These are phyloP conservation scores for Muricea muricata DNA, from an alignment of 92 coral and sea anemone genomes.

Conservation along the genomic window DNA sequence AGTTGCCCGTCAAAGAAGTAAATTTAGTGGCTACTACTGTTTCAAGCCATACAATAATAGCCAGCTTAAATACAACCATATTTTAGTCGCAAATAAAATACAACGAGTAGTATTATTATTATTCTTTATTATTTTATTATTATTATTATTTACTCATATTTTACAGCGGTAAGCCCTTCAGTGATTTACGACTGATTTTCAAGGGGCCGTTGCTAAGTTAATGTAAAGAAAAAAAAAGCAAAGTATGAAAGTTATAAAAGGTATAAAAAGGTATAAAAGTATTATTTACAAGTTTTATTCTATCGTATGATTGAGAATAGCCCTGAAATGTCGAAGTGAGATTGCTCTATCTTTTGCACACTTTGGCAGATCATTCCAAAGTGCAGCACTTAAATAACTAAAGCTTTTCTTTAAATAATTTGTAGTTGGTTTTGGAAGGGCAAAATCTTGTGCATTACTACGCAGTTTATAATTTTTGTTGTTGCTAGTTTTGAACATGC, in stretches of 20 bases:
- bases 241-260: not conserved
- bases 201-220: not conserved
- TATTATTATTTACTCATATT: constrained; percentile 1
- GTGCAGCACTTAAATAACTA: not conserved
- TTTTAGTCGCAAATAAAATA: no score
- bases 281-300: not conserved
- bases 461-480: not conserved
- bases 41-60: no score
- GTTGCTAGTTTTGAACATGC: not conserved
- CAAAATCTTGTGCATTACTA: not conserved
- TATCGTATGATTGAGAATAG: not conserved
- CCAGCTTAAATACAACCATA: no score
- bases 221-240: no score
- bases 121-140: not conserved
- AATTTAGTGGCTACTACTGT: no score
- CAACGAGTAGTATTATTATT: no score
- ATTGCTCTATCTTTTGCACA: not conserved
- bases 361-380: no score
- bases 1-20: no score
- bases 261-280: no score
- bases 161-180: not conserved
- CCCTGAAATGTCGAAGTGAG: not conserved
- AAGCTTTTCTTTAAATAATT: not conserved
- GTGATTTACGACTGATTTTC: not conserved
- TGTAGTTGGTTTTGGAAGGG: not conserved